Evolutionary conservation across 1,140 invertebrate species (phyloP), one percentile per base, ranked within the genome.

Genomic region (Lysiphlebus fabarum): DNA sequence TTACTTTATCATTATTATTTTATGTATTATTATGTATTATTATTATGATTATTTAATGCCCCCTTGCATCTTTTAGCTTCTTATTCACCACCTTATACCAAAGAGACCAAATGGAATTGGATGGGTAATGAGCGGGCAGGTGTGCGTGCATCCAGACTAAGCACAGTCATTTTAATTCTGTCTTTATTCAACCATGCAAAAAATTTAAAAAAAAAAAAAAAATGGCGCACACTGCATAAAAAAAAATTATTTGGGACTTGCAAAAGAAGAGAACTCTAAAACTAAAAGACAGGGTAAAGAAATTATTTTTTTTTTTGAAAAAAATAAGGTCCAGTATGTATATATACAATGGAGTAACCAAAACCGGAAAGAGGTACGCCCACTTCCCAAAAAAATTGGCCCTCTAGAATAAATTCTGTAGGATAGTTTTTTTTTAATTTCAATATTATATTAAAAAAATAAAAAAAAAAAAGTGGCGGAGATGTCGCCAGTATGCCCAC

Each of bases 291-390:
- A 53, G 51, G 56, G 55, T 50, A 53, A 59, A 62, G 65, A 65
- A 62, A 55, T 26, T 26, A 2, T 26, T 26, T 26, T 26, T 26
- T 26, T 26, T 26, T 26, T 26, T 26, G 4, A 2, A 26, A 26
- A 26, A 26, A 26, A 26, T 1, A 26, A 26, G 17, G 17, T 26
- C 17, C 17, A 26, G 17, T 26, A 26, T 26, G 4, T 26, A 26
- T 26, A 26, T 63, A 63, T 61, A 73, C 71, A 75, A 75, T 72
- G 67, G 65, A 17, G 7, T 53, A 26, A 26, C 62, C 56, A 72
- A 73, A 75, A 71, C 67, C 69, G 73, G 72, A 73, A 72, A 67
- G 67, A 71, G 73, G 59, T 69, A 67, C 72, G 70, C 72, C 71
- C 70, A 72, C 70, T 68, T 68, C 68, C 67, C 70, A 47, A 60